Evolutionary conservation across 2,113 vertebrate genomes (phyloP).

Genomic region (Crotophaga sulcirostris): DNA sequence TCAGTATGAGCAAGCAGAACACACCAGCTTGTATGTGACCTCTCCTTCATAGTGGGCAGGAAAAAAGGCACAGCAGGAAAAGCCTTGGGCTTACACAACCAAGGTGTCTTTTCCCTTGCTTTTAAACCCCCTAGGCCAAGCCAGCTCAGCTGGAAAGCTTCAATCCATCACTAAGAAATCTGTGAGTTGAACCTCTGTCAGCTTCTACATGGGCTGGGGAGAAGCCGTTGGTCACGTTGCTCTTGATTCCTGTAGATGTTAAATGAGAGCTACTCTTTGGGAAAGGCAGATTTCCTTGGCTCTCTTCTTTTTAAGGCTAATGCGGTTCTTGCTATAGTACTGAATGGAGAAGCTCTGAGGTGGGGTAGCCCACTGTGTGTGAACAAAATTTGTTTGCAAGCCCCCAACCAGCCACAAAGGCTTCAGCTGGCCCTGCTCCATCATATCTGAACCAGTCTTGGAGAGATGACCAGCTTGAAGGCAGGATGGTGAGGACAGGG

Average conservation of each 20-base stretch:
- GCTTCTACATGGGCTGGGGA: neutral
- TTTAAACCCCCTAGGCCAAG: neutral
- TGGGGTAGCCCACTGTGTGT: neutral
- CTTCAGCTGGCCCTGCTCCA: neutral
- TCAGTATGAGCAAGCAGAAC: neutral
- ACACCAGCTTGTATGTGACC: constrained; percentile 13
- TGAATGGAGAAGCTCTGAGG: neutral
- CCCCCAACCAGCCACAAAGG: neutral
- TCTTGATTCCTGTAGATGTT: neutral
- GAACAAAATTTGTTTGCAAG: neutral
- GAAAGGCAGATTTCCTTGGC: neutral
- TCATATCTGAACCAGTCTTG: neutral
- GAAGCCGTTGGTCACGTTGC: neutral
- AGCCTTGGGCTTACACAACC: neutral
- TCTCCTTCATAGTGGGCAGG: neutral
- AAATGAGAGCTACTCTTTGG: neutral
- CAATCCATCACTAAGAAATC: neutral
- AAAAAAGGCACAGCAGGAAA: neutral
- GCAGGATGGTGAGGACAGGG: neutral
- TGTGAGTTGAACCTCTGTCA: neutral
- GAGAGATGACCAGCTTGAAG: neutral
- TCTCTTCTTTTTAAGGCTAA: neutral
- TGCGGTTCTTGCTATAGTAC: neutral
- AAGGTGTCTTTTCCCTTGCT: neutral
- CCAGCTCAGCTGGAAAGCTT: neutral